phyloP scores from a whole-genome alignment of 2,113 vertebrate species.

The Monopterus albus region DNA sequence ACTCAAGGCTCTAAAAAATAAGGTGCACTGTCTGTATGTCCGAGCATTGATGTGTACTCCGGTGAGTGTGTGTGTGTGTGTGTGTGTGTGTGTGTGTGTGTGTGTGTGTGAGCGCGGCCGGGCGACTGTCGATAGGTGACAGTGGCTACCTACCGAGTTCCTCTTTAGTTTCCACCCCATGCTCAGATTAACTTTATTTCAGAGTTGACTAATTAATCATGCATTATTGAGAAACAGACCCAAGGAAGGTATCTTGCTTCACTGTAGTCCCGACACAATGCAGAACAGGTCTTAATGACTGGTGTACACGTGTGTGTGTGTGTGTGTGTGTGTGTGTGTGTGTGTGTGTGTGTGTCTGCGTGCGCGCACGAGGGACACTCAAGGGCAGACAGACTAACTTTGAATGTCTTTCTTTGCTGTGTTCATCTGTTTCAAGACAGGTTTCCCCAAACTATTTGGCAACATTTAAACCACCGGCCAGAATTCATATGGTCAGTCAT shows the following conservation, averaged over 20 bases:
- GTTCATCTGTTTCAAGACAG: conserved; percentile 12
- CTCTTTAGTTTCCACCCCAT: conserved; percentile 78
- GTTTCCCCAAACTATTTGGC: background rate
- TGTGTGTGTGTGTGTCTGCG: conserved; percentile 17
- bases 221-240: conserved; percentile 82
- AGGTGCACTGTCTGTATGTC: background rate
- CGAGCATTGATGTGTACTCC: background rate
- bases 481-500: background rate
- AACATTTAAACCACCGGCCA: conserved; percentile 2
- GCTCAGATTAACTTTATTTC: conserved; percentile 82
- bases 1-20: conserved; percentile 1
- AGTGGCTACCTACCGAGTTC: conserved; percentile 43
- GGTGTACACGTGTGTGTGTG: conserved; percentile 27
- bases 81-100: conserved; percentile 18
- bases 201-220: conserved; percentile 83
- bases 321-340: conserved; percentile 25
- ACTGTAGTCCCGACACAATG: conserved; percentile 69
- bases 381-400: conserved; percentile 60
- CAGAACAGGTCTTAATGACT: conserved; percentile 56
- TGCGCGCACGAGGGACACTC: conserved; percentile 13
- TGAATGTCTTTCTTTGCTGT: conserved; percentile 28
- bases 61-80: conserved; percentile 2
- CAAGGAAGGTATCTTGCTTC: conserved; percentile 74
- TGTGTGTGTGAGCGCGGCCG: conserved; percentile 16
- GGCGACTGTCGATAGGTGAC: conserved; percentile 30